Base-by-base conservation (phyloP, 2,888 invertebrate species). In the Tetragnatha montana region DNA sequence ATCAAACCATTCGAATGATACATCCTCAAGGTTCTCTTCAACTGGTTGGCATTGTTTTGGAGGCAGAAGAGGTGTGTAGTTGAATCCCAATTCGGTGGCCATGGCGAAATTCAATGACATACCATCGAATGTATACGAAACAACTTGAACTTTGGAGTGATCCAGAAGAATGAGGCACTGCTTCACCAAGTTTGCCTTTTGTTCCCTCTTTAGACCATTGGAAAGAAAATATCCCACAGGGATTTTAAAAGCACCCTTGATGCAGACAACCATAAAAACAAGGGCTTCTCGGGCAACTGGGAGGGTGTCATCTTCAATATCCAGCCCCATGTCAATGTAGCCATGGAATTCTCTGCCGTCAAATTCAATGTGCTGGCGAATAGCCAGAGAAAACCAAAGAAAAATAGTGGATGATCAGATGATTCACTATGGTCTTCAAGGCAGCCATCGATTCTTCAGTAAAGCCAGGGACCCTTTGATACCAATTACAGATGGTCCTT, bases 111-210 rank as follows among this genome's bases (percentile, higher is more conserved):
- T 88, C 6, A 69, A 49, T n/a, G 51, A 12, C 22, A 78, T 19
- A 8, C 78, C 82, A 82, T 88, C 88, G 78, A 81, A 81, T 8
- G 71, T 81, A 49, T 71, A 71, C 4, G 81, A 75, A 14, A 76
- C 7, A 49, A 76, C 76, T 7, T 50, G 47, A 8, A 6, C 76
- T 7, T 76, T 47, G 6, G n/a, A 10, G n/a, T 76, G 6, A 49
- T 76, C 12, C 14, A 76, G 49, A 0, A 49, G 12, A 12, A 50
- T 49, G 8, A 76, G n/a, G n/a, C 76, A 49, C 17, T 35, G 47
- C n/a, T 50, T 35, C 8, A 76, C 8, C 50, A 19, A 17, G 14
- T 47, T 76, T 47, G 47, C 17, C 17, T 47, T 76, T 49, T 76
- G 49, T 8, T 17, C n/a, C 12, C 49, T 49, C n/a, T 21, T 75